Percentiles rank a stretch among this genome's conserved stretches.
These are phyloP conservation scores for Actinernus sp. DNA, from an alignment of 92 coral and sea anemone species.

Conservation along the genomic window DNA sequence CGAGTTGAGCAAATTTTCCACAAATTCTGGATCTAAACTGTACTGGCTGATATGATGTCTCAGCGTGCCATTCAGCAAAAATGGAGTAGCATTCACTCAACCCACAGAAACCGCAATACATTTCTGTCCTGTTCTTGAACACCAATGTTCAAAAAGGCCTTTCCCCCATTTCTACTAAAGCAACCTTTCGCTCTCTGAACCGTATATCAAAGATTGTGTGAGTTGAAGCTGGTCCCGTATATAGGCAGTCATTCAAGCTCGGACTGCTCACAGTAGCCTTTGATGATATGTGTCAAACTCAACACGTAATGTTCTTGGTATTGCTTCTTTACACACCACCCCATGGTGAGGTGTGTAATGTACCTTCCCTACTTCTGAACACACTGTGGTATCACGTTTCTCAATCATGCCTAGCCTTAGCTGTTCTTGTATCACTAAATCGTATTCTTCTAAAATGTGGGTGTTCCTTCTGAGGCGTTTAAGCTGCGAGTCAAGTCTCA, in stretches of 20 bases:
- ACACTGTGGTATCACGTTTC: neutral
- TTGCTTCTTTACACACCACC: no score
- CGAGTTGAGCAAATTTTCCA: slow-evolving; percentile 18
- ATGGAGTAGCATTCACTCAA: slow-evolving; percentile 28
- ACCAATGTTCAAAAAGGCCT: slow-evolving; percentile 15
- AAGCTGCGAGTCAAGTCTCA: slow-evolving; percentile 16
- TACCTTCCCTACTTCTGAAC: neutral
- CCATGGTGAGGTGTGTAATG: slow-evolving; percentile 21
- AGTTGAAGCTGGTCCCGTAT: neutral
- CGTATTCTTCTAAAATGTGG: slow-evolving; percentile 2
- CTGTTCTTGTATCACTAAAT: slow-evolving; percentile 11
- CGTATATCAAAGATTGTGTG: neutral
- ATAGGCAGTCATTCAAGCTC: slow-evolving; percentile 29
- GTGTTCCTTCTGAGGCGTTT: slow-evolving; percentile 12
- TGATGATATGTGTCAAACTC: slow-evolving; percentile 9
- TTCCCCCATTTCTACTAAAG: slow-evolving; percentile 15
- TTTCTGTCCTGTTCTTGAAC: slow-evolving; percentile 1
- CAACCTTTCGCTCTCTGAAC: slow-evolving; percentile 14
- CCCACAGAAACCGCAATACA: slow-evolving; percentile 19
- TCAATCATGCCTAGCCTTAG: slow-evolving; percentile 5
- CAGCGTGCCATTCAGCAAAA: slow-evolving; percentile 25
- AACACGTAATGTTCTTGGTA: slow-evolving; percentile 7
- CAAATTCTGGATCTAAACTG: slow-evolving; percentile 8
- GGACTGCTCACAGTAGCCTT: neutral
- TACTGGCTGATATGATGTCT: slow-evolving; percentile 17